Evolutionary conservation across 1,140 invertebrate genomes (phyloP), one percentile per base, ranked within the genome.

Genomic region (Lucilia sericata): DNA sequence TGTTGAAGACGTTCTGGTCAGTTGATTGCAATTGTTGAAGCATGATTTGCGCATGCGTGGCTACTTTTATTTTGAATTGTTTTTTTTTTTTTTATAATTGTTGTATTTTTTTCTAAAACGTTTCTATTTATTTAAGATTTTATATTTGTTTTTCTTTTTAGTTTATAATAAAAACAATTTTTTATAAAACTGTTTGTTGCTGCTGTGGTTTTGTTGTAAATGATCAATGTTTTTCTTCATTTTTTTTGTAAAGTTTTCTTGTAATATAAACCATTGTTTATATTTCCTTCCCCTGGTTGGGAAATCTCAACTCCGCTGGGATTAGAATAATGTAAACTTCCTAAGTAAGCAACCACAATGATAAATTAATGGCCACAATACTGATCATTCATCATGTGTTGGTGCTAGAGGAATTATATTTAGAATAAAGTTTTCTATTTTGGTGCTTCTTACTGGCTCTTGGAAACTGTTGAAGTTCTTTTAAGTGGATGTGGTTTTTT

Each of bases 21-120:
- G 65, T 70, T 70, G 65, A 19, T 25, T 70, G 65, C 65, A 70
- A 70, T 25, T 70, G 65, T 70, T 25, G n/a, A 70, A 70, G n/a
- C 65, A 70, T 70, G 19, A 70, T 19, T 21, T 70, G 65, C 5
- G 65, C 65, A 70, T 70, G 65, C 65, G 65, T 70, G 65, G 65
- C 65, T 19, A 21, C 8, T 70, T 70, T 70, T 70, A 70, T 19
- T 70, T 70, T 70, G 10, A n/a, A 19, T 65, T 65, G n/a, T 25
- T 25, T 70, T 70, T 70, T 70, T 70, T 70, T 10, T 25, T 70
- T 70, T 70, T 70, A n/a, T 70, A 19, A 14, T 21, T 70, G 4
- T 17, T 60, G 14, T 60, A 60, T 14, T 60, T n/a, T 60, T 60
- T 17, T 60, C 55, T 60, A n/a, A n/a, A n/a, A 60, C 14, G 14